Evolutionary conservation across 2,113 vertebrate species (phyloP).

Genomic region (Eonycteris spelaea): DNA sequence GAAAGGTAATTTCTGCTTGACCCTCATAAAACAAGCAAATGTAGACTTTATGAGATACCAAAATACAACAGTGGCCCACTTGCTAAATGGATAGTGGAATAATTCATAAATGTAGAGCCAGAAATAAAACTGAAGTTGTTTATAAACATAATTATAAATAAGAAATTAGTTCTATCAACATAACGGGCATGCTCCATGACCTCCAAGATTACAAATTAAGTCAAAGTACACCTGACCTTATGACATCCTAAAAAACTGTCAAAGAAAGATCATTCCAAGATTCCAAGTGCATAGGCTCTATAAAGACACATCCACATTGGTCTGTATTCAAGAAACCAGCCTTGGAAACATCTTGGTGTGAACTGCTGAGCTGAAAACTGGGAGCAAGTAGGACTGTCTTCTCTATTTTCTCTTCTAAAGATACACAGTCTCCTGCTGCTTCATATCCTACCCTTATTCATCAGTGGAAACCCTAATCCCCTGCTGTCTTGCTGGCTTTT

Average conservation of each 20-base stretch:
- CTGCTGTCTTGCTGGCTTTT: slow-evolving; percentile 23
- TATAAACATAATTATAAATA: slow-evolving; percentile 46
- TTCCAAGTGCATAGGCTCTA: neutral
- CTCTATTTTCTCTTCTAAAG: slow-evolving; percentile 4
- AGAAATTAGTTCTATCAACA: neutral
- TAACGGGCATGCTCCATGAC: neutral
- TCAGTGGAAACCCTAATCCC: neutral
- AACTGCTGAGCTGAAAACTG: neutral
- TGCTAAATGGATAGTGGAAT: slow-evolving; percentile 44
- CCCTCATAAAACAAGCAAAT: slow-evolving; percentile 51
- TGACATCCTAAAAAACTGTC: neutral
- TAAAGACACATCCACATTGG: neutral
- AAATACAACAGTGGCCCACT: slow-evolving; percentile 16
- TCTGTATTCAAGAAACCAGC: neutral
- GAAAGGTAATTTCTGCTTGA: slow-evolving; percentile 47
- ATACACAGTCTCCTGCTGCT: neutral
- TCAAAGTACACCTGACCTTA: neutral
- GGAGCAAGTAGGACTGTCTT: neutral
- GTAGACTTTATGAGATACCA: slow-evolving; percentile 38
- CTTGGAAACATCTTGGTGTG: neutral
- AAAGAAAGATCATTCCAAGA: neutral
- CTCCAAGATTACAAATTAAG: neutral
- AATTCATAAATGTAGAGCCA: slow-evolving; percentile 40
- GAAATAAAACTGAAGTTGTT: slow-evolving; percentile 48
- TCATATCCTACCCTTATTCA: neutral